Evolutionary conservation across 1,140 invertebrate genomes (phyloP).

Genomic region (Ruditapes philippinarum): DNA sequence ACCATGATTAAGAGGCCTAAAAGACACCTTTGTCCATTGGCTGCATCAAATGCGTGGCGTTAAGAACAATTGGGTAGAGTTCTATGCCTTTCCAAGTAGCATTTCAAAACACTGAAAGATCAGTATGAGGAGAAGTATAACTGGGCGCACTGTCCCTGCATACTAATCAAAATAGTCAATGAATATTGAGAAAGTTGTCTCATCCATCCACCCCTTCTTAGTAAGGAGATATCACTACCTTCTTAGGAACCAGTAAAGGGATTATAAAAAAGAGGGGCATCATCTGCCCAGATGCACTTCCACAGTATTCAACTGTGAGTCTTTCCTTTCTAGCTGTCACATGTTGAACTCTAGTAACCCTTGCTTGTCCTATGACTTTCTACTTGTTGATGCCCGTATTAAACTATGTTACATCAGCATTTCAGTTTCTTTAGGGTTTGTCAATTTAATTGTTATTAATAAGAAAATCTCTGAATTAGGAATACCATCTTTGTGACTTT

Average conservation of each 20-base stretch:
- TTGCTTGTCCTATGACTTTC: slow-evolving; percentile 45
- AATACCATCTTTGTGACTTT: slow-evolving; percentile 12
- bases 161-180: slow-evolving; percentile 67
- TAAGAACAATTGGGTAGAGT: slow-evolving; percentile 44
- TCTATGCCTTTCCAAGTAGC: slow-evolving; percentile 33
- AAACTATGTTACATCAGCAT: slow-evolving; percentile 55
- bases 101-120: slow-evolving; percentile 10
- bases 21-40: no score
- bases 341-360: background rate
- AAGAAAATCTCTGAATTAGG: slow-evolving; percentile 23
- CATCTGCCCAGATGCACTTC: slow-evolving; percentile 32
- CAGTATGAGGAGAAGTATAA: no score
- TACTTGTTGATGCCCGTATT: slow-evolving; percentile 21
- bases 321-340: slow-evolving; percentile 54
- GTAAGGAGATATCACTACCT: slow-evolving; percentile 48
- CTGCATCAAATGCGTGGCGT: no score
- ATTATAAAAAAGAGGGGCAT: slow-evolving; percentile 61
- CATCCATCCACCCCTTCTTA: slow-evolving; percentile 64
- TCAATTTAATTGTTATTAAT: background rate
- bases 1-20: no score
- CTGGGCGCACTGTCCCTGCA: slow-evolving; percentile 26
- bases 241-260: slow-evolving; percentile 20
- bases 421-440: slow-evolving; percentile 37
- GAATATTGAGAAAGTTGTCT: slow-evolving; percentile 38
- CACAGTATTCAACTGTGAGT: slow-evolving; percentile 51